Evolutionary conservation across 2,797 vertebrate species (phyloP).

Genomic region (Schizopygopsis pylzovi): DNA sequence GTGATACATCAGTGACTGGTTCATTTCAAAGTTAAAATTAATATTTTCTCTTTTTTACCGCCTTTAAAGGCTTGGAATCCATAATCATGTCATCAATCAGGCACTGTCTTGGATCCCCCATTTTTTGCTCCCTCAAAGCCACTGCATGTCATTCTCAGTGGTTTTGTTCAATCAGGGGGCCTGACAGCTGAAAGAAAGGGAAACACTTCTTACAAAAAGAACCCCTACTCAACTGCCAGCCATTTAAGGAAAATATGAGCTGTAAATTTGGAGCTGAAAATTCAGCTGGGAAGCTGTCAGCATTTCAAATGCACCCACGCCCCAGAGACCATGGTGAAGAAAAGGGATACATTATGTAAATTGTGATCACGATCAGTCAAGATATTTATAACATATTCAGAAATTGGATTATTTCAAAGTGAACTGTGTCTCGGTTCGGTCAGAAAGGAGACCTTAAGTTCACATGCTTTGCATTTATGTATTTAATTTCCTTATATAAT

Average conservation of each 20-base stretch:
- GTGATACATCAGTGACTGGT: background rate
- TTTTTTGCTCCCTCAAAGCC: constrained; percentile 49
- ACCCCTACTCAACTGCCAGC: constrained; percentile 48
- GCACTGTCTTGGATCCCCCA: constrained; percentile 42
- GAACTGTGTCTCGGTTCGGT: background rate
- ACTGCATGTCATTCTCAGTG: constrained; percentile 53
- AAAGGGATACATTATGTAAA: constrained; percentile 33
- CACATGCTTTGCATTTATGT: constrained; percentile 45
- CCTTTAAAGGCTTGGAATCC: constrained; percentile 35
- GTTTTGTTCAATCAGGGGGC: constrained; percentile 53
- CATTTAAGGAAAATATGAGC: constrained; percentile 45
- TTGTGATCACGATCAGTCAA: background rate
- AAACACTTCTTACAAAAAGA: constrained; percentile 54
- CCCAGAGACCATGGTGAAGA: constrained; percentile 1
- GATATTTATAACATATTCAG: constrained; percentile 1
- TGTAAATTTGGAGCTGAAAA: constrained; percentile 30
- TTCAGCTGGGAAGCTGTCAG: constrained; percentile 35
- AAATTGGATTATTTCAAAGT: background rate
- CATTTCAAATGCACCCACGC: constrained; percentile 39
- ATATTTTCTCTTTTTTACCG: constrained; percentile 10
- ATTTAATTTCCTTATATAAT: constrained; percentile 53
- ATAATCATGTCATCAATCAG: constrained; percentile 63
- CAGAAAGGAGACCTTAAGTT: constrained; percentile 49
- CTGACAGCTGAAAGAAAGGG: constrained; percentile 61
- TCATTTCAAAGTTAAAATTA: constrained; percentile 49